Percentiles rank a stretch among this genome's conserved stretches.
Evolutionary conservation across 64 coral and sea anemone species (phyloP).

Genomic region (Dendrophyllia cribrosa): DNA sequence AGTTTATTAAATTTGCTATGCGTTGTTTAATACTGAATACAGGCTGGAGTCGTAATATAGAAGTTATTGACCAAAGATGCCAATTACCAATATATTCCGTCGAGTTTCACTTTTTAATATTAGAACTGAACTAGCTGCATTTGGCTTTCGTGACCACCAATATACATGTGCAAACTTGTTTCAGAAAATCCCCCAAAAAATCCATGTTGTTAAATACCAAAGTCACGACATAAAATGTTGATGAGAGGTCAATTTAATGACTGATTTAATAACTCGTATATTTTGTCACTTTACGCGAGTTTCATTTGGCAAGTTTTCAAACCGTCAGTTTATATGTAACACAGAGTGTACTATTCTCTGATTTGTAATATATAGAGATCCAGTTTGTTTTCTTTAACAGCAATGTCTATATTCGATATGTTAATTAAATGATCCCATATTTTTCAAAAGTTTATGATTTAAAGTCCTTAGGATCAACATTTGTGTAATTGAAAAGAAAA

Average conservation of each 20-base stretch:
- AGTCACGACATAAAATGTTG: too few relatives aligned
- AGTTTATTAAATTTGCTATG: not conserved
- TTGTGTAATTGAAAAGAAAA: too few relatives aligned
- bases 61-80: not conserved
- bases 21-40: not conserved
- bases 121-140: not conserved
- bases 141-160: slow-evolving; percentile 8
- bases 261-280: too few relatives aligned
- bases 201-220: not conserved
- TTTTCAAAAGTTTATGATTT: too few relatives aligned
- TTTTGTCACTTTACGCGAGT: too few relatives aligned
- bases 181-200: not conserved
- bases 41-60: not conserved
- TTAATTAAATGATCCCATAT: too few relatives aligned
- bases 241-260: too few relatives aligned
- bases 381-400: too few relatives aligned
- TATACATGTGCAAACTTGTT: not conserved
- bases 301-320: not conserved
- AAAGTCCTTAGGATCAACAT: too few relatives aligned
- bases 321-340: not conserved
- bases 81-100: not conserved
- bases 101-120: not conserved
- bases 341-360: too few relatives aligned
- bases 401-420: too few relatives aligned
- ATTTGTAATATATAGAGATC: too few relatives aligned